Evolutionary conservation across 2,797 vertebrate genomes (phyloP).

Genomic region (Astyanax mexicanus): DNA sequence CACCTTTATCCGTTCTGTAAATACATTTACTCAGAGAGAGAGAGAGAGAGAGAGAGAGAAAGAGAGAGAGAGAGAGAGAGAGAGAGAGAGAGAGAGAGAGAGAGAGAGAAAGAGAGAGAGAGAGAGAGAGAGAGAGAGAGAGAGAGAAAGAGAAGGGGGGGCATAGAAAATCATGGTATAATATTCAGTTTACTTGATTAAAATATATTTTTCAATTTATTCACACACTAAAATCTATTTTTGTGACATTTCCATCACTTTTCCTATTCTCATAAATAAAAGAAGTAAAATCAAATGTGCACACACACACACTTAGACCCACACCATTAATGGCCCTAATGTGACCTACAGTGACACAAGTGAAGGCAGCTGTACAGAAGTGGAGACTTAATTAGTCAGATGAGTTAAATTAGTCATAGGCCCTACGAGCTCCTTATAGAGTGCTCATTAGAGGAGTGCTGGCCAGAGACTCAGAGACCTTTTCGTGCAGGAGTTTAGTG

Average conservation of each 20-base stretch:
- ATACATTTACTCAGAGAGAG: neutral
- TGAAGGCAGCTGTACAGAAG: conserved; percentile 23
- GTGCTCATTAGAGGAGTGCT: conserved; percentile 16
- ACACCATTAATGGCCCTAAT: conserved; percentile 20
- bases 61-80: neutral
- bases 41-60: neutral
- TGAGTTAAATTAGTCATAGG: conserved; percentile 29
- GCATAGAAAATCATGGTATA: too few relatives aligned
- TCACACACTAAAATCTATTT: too few relatives aligned
- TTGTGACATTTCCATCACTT: too few relatives aligned
- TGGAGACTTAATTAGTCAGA: conserved; percentile 36
- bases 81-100: too few relatives aligned
- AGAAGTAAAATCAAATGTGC: neutral
- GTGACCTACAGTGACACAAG: conserved; percentile 29
- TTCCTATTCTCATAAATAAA: neutral
- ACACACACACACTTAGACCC: neutral
- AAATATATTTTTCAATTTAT: too few relatives aligned
- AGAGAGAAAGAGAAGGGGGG: too few relatives aligned
- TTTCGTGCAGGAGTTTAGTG: neutral
- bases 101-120: too few relatives aligned
- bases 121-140: too few relatives aligned
- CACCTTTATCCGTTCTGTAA: conserved; percentile 29
- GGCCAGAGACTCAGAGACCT: neutral
- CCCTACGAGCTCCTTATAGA: conserved; percentile 1
- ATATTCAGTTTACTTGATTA: too few relatives aligned